Conservation (phyloP, 2,888 invertebrate genomes). For the Metopia argyrocephala region DNA sequence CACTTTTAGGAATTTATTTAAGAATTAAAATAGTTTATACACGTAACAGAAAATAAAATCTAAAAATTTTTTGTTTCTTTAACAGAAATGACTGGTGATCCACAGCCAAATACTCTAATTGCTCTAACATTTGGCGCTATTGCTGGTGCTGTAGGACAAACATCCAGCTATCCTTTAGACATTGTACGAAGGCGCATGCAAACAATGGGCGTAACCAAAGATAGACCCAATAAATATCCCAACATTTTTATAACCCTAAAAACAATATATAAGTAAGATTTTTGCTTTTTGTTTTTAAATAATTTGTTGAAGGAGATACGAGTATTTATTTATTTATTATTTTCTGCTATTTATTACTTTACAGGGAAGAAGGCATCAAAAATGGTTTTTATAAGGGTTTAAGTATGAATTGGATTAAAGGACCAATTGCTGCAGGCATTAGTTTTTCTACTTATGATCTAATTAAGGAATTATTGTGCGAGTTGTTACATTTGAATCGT, state of each 20-base stretch:
- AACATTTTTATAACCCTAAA: conserved; percentile 84
- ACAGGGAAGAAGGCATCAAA: conserved; percentile 91
- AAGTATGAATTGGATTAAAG: conserved; percentile 99
- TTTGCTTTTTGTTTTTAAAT: background rate
- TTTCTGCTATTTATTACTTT: too few relatives aligned
- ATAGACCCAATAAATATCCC: conserved; percentile 80
- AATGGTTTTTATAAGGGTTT: conserved; percentile 98
- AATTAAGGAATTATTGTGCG: conserved; percentile 83
- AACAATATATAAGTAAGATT: conserved; percentile 84
- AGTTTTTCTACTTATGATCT: conserved; percentile 97
- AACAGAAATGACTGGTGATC: conserved; percentile 78
- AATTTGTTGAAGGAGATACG: too few relatives aligned
- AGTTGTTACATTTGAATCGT: conserved; percentile 75
- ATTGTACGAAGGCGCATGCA: conserved; percentile 86
- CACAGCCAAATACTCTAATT: conserved; percentile 81
- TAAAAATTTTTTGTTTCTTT: conserved; percentile 22
- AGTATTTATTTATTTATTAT: too few relatives aligned
- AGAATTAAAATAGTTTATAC: too few relatives aligned
- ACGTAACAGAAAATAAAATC: too few relatives aligned
- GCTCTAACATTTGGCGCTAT: conserved; percentile 91
- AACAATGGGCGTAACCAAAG: conserved; percentile 80
- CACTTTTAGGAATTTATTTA: too few relatives aligned
- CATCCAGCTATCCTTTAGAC: conserved; percentile 96
- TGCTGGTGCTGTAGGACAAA: conserved; percentile 96
- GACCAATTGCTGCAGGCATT: conserved; percentile 94